These are phyloP conservation scores for western clawed frog (Xenopus tropicalis) DNA, from an alignment of 2,113 vertebrate species.

Conservation along the genomic window UCB_Xtro_10.0 CM004445.2:8118501-8119000, in stretches of 20 bases:
- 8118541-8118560: no score
- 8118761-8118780: slow-evolving; percentile 42
- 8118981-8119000: neutral
- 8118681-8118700: no score
- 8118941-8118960: slow-evolving; percentile 51
- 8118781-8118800: fast-evolving
- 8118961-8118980: slow-evolving; percentile 53
- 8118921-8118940: slow-evolving; percentile 45
- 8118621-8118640: no score
- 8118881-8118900: neutral
- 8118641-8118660: no score
- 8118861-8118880: slow-evolving; percentile 44
- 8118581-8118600: no score
- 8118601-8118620: no score
- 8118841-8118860: fast-evolving
- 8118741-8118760: slow-evolving; percentile 4
- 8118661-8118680: no score
- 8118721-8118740: no score
- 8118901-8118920: slow-evolving; percentile 40
- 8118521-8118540: no score
- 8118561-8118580: no score
- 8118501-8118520: no score
- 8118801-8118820: slow-evolving; percentile 40
- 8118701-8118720: no score
- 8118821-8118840: fast-evolving